Evolutionary conservation across 2,888 invertebrate genomes (phyloP).

Genomic region (Drosophila robusta): DNA sequence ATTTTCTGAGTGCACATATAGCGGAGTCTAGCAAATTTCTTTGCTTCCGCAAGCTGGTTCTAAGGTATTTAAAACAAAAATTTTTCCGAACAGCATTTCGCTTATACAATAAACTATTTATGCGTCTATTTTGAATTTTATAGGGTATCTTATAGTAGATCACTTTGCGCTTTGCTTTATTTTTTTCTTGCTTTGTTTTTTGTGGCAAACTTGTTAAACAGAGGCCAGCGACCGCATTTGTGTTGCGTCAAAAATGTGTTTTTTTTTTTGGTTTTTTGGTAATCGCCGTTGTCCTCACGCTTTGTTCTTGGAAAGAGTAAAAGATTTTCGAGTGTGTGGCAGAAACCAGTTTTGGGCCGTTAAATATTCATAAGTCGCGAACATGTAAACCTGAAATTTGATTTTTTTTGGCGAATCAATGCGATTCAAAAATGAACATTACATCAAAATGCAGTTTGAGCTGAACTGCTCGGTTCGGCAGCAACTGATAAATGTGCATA

Average conservation of each 20-base stretch:
- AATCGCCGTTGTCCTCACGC: slow-evolving; percentile 55
- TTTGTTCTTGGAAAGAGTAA: slow-evolving; percentile 77
- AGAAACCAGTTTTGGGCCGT: slow-evolving; percentile 68
- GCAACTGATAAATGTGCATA: slow-evolving; percentile 36
- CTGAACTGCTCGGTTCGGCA: slow-evolving; percentile 42
- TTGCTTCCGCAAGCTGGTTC: too few species aligned
- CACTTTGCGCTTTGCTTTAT: neutral
- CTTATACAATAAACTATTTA: too few species aligned
- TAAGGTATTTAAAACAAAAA: too few species aligned
- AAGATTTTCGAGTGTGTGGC: slow-evolving; percentile 58
- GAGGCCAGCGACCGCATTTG: slow-evolving; percentile 75
- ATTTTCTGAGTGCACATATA: too few species aligned
- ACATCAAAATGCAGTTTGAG: slow-evolving; percentile 53
- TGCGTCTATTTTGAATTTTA: too few species aligned
- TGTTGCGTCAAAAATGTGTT: slow-evolving; percentile 69
- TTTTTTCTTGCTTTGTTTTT: slow-evolving; percentile 19
- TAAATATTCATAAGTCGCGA: slow-evolving; percentile 68
- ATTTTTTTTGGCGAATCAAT: slow-evolving; percentile 12
- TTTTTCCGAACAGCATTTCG: too few species aligned
- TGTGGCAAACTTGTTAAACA: slow-evolving; percentile 77
- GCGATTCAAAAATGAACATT: slow-evolving; percentile 14
- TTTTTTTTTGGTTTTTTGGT: slow-evolving; percentile 40
- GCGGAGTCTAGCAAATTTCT: too few species aligned
- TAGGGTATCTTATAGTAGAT: slow-evolving; percentile 13
- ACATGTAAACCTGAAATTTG: slow-evolving; percentile 64